These are phyloP conservation scores for Phrynocephalus guinanensis DNA, from an alignment of 2,797 vertebrate species.

Conservation along the genomic window DNA sequence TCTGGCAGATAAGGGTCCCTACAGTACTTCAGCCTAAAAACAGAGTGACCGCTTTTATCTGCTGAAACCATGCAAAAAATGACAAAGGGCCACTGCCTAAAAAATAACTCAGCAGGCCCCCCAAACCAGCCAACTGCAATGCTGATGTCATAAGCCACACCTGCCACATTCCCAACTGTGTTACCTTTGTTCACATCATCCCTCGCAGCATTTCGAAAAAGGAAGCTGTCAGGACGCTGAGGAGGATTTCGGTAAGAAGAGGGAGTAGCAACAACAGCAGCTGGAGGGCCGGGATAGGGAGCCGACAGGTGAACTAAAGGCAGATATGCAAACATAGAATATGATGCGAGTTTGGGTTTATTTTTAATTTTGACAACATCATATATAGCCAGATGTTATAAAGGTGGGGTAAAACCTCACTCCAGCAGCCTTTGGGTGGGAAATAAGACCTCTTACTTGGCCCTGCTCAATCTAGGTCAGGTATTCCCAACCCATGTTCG, in stretches of 20 bases:
- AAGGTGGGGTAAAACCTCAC: not conserved
- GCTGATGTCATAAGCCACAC: constrained; percentile 6
- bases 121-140: not conserved
- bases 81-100: constrained; percentile 7
- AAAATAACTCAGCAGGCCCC: not conserved
- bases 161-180: constrained; percentile 3
- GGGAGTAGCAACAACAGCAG: constrained; percentile 75
- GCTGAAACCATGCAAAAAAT: not conserved
- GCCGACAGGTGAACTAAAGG: constrained; percentile 81
- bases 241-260: constrained; percentile 80
- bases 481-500: not conserved
- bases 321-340: constrained; percentile 40
- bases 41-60: not conserved
- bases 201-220: constrained; percentile 87
- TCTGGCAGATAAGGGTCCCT: no score
- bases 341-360: constrained; percentile 63
- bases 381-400: constrained; percentile 8
- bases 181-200: constrained; percentile 89
- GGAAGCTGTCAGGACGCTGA: constrained; percentile 91
- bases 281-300: constrained; percentile 80
- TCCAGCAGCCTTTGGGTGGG: no score
- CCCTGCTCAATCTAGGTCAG: not conserved
- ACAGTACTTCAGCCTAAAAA: no score
- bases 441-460: not conserved
- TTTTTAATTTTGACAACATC: constrained; percentile 55